Conservation (phyloP, 1,140 invertebrate species). For the Orius laevigatus region DNA sequence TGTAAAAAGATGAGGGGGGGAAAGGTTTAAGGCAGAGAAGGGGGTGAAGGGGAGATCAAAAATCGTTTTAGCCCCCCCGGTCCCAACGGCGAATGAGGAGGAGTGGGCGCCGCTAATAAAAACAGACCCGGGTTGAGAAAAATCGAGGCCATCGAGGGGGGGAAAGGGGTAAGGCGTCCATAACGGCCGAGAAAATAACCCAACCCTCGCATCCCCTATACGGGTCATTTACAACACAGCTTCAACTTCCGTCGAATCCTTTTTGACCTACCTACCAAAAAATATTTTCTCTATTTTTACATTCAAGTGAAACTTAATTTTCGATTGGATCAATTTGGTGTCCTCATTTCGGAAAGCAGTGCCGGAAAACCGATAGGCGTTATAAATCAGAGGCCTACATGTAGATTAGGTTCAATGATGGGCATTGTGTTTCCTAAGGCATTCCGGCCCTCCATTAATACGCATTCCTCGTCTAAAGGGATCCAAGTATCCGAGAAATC, state of each 20-base stretch:
- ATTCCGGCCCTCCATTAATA: no score
- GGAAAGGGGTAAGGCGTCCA: slow-evolving; percentile 1
- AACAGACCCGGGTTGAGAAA: slow-evolving; percentile 4
- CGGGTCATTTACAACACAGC: slow-evolving; percentile 6
- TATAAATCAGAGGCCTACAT: no score
- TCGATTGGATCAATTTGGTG: no score
- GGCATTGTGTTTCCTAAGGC: no score
- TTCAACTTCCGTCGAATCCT: no score
- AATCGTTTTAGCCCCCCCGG: slow-evolving; percentile 2
- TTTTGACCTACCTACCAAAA: no score
- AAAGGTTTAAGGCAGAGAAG: not conserved
- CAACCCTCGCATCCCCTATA: no score
- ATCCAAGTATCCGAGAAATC: slow-evolving; percentile 3
- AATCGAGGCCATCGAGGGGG: slow-evolving; percentile 3
- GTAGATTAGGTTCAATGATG: no score
- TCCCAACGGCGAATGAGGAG: not conserved
- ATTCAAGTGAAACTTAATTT: no score
- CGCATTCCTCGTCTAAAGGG: not conserved
- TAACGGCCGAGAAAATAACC: slow-evolving; percentile 1
- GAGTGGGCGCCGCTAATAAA: slow-evolving; percentile 2
- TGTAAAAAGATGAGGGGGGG: slow-evolving; percentile 5
- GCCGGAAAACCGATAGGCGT: no score
- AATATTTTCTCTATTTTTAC: no score
- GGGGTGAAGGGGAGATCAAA: slow-evolving; percentile 1
- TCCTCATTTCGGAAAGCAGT: no score